Evolutionary conservation across 2,113 vertebrate species (phyloP), one percentile per base, ranked within the genome.

Genomic region (Circaetus cinerascens): DNA sequence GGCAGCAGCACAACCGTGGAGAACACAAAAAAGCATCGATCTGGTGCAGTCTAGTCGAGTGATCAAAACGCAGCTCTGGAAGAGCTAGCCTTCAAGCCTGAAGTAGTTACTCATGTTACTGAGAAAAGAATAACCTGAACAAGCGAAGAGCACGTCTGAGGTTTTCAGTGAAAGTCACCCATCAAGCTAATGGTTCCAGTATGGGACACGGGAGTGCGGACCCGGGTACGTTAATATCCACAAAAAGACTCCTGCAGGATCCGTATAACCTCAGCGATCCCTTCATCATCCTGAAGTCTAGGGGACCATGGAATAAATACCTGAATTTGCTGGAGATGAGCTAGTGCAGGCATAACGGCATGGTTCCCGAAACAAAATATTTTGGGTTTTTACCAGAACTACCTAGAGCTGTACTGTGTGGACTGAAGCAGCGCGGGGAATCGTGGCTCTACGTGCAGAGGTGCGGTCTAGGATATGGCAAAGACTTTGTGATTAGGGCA

Each of bases 171-270:
- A 13, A 68, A 66, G 22, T 55, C 82, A 83, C 55, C 21, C 55
- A 45, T 30, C 62, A 50, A 46, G 20, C 9, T 38, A 50, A 13
- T 6, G 32, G 53, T 26, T n/a, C 73, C 69, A 22, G 38, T 50
- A n/a, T 0, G 29, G 46, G 40, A 85, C 8, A 32, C 2, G 3
- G 60, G 23, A 82, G 13, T 1, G 10, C 19, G 72, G 60, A 81
- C 41, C 36, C 20, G 13, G 5, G 19, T 43, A 88, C 1, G 3
- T 25, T 8, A 62, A 82, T 0, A 1, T 5, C 45, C 17, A 57
- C 53, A 62, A 0, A 12, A 69, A 55, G 21, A 78, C 1, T 56
- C 36, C 45, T 43, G 27, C 0, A 0, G 23, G 19, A 48, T 67
- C 60, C 34, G 2, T 25, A 36, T 5, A 53, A 9, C 17, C 53